phyloP scores from a whole-genome alignment of 2,888 invertebrate species.

The Microctonus aethiopoides region DNA sequence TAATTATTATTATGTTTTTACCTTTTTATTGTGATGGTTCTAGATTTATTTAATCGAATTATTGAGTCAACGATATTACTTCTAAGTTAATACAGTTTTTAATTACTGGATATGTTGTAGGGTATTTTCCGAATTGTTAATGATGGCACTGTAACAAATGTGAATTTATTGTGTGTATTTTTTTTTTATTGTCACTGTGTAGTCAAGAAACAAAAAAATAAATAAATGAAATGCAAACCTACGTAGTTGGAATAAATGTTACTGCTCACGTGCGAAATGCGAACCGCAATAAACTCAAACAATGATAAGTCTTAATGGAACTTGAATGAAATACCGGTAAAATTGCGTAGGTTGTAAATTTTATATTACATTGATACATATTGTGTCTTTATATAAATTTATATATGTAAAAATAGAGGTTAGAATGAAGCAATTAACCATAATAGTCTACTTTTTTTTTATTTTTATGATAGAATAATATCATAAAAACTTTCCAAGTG shows the following conservation, averaged over 20 bases:
- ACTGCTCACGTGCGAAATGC: background rate
- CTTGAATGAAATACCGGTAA: background rate
- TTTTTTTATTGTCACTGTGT: background rate
- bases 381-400: background rate
- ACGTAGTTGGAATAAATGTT: background rate
- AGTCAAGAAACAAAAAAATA: too few species aligned
- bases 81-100: background rate
- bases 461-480: background rate
- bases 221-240: too few species aligned
- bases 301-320: background rate
- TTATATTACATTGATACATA: background rate
- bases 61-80: background rate
- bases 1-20: background rate
- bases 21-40: too few species aligned
- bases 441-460: background rate
- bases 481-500: background rate
- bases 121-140: constrained; percentile 35
- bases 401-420: background rate
- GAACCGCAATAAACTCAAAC: background rate
- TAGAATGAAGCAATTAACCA: background rate
- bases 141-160: constrained; percentile 18
- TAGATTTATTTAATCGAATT: too few species aligned
- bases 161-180: background rate
- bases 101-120: constrained; percentile 12
- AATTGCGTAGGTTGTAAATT: background rate